phyloP scores from a whole-genome alignment of 2,113 vertebrate species.

The Piprites chloris region DNA sequence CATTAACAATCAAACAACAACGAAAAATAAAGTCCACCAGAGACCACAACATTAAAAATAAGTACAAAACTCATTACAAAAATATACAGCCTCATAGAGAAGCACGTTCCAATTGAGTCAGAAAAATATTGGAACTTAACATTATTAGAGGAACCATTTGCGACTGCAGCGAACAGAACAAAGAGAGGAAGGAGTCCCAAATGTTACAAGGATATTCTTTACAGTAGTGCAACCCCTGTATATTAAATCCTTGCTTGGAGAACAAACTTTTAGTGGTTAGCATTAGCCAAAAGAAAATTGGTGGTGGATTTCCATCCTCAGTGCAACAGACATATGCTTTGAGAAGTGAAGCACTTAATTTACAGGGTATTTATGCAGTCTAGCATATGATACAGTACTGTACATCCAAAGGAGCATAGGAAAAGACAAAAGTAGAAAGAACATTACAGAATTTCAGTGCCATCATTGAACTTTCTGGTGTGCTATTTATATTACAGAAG shows the following conservation, averaged over 20 bases:
- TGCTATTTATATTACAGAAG: slow-evolving; percentile 67
- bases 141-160: slow-evolving; percentile 75
- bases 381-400: slow-evolving; percentile 76
- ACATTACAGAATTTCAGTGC: slow-evolving; percentile 75
- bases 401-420: slow-evolving; percentile 78
- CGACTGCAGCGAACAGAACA: slow-evolving; percentile 71
- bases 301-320: slow-evolving; percentile 78
- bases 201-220: slow-evolving; percentile 71
- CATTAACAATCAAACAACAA: slow-evolving; percentile 86
- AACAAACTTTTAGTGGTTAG: slow-evolving; percentile 62
- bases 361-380: slow-evolving; percentile 78
- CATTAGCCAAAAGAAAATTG: slow-evolving; percentile 75
- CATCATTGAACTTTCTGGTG: slow-evolving; percentile 57
- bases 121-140: slow-evolving; percentile 86
- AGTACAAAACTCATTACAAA: slow-evolving; percentile 93
- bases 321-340: slow-evolving; percentile 80
- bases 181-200: slow-evolving; percentile 72
- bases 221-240: slow-evolving; percentile 74
- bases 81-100: slow-evolving; percentile 96
- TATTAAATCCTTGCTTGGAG: slow-evolving; percentile 70
- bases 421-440: slow-evolving; percentile 80
- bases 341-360: slow-evolving; percentile 75
- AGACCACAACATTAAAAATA: slow-evolving; percentile 85
- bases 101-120: slow-evolving; percentile 82
- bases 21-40: slow-evolving; percentile 81